Conservation (phyloP, 2,888 invertebrate species). For the Eupelmus urozonus region DNA sequence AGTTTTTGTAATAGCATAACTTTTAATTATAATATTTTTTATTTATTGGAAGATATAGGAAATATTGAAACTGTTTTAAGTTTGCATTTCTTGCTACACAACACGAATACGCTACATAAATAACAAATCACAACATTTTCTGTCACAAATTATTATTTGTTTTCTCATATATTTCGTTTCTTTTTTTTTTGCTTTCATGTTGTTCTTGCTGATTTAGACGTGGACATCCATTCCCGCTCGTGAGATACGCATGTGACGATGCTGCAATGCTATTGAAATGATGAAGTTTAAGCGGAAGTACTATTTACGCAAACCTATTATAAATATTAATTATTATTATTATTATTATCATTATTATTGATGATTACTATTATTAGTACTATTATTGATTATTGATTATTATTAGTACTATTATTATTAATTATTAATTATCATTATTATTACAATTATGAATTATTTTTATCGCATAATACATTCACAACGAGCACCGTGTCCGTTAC, state of each 20-base stretch:
- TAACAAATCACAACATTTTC: too few species aligned
- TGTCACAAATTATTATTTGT: conserved; percentile 17
- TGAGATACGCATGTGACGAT: conserved; percentile 67
- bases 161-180: conserved; percentile 58
- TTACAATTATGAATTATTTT: conserved; percentile 52
- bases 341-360: conserved; percentile 47
- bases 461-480: conserved; percentile 63
- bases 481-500: conserved; percentile 63
- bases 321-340: conserved; percentile 51
- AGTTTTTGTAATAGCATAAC: too few species aligned
- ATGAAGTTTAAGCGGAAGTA: conserved; percentile 50
- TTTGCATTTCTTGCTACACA: too few species aligned
- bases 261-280: conserved; percentile 36
- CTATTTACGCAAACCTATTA: conserved; percentile 48
- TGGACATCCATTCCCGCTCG: conserved; percentile 71
- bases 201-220: conserved; percentile 65
- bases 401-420: conserved; percentile 29
- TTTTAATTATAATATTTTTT: too few species aligned
- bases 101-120: too few species aligned
- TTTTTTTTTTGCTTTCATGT: conserved; percentile 68
- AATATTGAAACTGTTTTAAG: too few species aligned
- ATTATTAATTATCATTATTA: conserved; percentile 42
- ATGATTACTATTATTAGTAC: conserved; percentile 37
- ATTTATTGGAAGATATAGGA: too few species aligned
- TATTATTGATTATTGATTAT: conserved; percentile 43